phyloP scores from a whole-genome alignment of 1,140 invertebrate species.

The Bursaphelenchus mucronatus region DNA sequence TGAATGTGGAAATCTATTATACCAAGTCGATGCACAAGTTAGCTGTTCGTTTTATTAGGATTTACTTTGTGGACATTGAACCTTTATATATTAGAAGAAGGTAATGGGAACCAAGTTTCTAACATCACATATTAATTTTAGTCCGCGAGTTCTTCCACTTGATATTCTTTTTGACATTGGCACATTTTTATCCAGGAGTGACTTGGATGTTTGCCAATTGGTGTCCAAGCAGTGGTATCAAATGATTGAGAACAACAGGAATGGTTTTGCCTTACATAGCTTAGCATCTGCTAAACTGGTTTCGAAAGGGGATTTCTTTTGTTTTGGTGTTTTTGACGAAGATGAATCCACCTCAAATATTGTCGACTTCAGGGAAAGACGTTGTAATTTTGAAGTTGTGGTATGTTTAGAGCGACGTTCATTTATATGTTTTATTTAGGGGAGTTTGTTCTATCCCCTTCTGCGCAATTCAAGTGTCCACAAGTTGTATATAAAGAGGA shows the following conservation, averaged over 20 bases:
- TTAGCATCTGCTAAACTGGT: background rate
- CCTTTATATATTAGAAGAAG: conserved; percentile 8
- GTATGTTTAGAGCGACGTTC: background rate
- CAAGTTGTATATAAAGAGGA: conserved; percentile 9
- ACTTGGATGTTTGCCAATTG: conserved; percentile 6
- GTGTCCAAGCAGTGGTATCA: background rate
- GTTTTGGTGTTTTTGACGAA: conserved; percentile 14
- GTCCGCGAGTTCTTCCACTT: conserved; percentile 5
- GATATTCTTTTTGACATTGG: conserved; percentile 10
- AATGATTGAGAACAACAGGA: conserved; percentile 13
- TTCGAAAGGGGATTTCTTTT: conserved; percentile 15
- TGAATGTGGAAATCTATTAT: conserved; percentile 4
- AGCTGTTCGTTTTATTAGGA: conserved; percentile 3
- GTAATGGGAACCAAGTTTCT: conserved; percentile 1
- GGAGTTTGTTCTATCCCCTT: conserved; percentile 11
- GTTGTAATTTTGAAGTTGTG: conserved; percentile 14
- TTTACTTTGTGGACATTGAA: background rate
- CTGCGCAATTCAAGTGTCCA: conserved; percentile 2
- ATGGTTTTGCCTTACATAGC: conserved; percentile 14
- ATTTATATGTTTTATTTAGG: conserved; percentile 1
- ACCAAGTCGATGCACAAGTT: conserved; percentile 2
- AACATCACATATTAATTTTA: background rate
- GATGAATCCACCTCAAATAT: background rate
- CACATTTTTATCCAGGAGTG: conserved; percentile 1
- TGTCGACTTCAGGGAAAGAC: conserved; percentile 13